Conservation (phyloP, 2,113 vertebrate species). For the Himantopus leucocephalus region DNA sequence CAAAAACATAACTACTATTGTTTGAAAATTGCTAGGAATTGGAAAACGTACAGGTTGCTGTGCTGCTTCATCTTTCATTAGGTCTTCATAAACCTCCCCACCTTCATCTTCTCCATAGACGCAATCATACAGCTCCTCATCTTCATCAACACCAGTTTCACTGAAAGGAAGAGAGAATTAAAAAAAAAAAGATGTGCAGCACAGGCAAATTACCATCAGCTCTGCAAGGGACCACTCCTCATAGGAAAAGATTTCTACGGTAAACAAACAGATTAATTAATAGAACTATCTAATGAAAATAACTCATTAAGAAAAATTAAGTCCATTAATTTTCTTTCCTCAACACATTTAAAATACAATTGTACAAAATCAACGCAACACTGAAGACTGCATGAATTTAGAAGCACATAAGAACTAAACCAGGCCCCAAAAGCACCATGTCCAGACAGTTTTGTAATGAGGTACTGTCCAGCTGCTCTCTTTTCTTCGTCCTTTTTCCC, state of each 20-base stretch:
- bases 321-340: background rate
- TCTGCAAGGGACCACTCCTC: background rate
- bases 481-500: background rate
- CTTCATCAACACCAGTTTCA: slow-evolving; percentile 86
- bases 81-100: slow-evolving; percentile 94
- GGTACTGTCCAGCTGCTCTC: background rate
- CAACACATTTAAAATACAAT: background rate
- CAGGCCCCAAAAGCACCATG: background rate
- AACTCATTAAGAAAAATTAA: background rate
- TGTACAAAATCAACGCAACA: background rate
- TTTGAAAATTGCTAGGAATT: background rate
- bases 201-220: background rate
- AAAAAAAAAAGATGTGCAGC: background rate
- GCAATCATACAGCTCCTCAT: slow-evolving; percentile 94
- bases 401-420: background rate
- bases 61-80: slow-evolving; percentile 92
- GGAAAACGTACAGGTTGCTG: slow-evolving; percentile 79
- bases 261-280: background rate
- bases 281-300: background rate
- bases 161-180: slow-evolving; percentile 66
- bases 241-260: background rate
- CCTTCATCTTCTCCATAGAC: slow-evolving; percentile 96
- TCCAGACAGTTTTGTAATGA: background rate
- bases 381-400: background rate
- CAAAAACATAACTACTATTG: background rate